Evolutionary conservation across 2,113 vertebrate genomes (phyloP).

Genomic region (Vulpes ferrilata): DNA sequence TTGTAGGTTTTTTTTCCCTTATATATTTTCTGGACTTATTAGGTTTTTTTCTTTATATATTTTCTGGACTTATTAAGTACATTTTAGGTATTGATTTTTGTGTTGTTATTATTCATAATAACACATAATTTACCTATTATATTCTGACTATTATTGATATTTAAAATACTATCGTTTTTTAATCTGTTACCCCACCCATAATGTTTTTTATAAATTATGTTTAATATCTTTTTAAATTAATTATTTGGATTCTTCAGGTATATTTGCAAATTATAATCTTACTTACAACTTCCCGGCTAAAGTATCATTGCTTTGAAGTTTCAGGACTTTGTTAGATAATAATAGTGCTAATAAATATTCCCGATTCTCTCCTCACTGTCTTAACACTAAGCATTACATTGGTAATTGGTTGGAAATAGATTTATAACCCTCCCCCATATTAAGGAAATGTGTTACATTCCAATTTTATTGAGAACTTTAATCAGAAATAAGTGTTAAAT

Average conservation of each 20-base stretch:
- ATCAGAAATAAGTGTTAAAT: slow-evolving; percentile 44
- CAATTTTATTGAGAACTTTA: neutral
- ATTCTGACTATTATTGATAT: slow-evolving; percentile 8
- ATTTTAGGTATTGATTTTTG: slow-evolving; percentile 37
- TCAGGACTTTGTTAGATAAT: neutral
- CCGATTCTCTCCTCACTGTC: neutral
- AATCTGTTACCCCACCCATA: neutral
- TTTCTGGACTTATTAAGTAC: neutral
- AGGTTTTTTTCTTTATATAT: neutral
- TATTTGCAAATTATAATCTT: neutral
- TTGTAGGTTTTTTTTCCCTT: neutral
- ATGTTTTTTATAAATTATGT: slow-evolving; percentile 35
- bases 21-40: neutral
- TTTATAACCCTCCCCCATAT: neutral
- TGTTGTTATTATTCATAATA: neutral
- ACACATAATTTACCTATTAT: neutral
- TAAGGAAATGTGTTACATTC: neutral
- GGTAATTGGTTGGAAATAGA: neutral
- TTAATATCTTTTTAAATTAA: neutral
- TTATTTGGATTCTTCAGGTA: slow-evolving; percentile 6
- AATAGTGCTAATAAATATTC: neutral
- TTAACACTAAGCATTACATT: neutral
- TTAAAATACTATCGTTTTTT: slow-evolving; percentile 32
- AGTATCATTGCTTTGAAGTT: slow-evolving; percentile 16
- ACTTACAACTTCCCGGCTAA: slow-evolving; percentile 12